Evolutionary conservation across 2,113 vertebrate species (phyloP), one percentile per base, ranked within the genome.

Genomic region (Burhinus bistriatus): DNA sequence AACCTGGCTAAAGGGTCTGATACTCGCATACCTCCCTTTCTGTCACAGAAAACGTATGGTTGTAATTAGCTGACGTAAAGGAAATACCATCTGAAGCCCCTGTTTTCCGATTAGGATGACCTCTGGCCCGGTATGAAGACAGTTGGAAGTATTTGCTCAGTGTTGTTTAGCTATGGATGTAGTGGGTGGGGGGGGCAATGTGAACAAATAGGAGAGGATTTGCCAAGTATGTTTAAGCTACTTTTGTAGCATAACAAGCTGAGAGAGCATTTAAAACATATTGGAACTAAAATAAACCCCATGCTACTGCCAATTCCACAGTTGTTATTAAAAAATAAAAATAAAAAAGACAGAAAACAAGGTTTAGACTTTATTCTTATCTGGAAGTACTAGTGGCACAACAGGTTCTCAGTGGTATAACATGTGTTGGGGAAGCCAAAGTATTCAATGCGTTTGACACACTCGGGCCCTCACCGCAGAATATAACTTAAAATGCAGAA

Each of bases 51-150:
- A 87, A 58, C 97, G 97, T 95, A 96, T 97, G 97, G 95, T 91
- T 96, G 76, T 34, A 97, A 96, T 98, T 98, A 98, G 68, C 65
- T 95, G 96, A 92, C 0, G 5, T 94, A 90, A 95, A 96, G 92
- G 94, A 98, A 98, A 98, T 96, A 86, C 83, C 92, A 96, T 97
- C 58, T 97, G 94, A 98, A 97, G 55, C 92, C 89, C 72, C 89
- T 97, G 42, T 92, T 97, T 98, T 97, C 97, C 73, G 44, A 82
- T 82, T 97, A 83, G 47, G 94, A 87, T 97, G 97, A 97, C 94
- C 95, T 90, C 44, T 96, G 95, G 91, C 81, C 90, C 23, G 0
- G n/a, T 64, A 36, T 49, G 90, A 97, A 97, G 97, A 97, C 75
- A 97, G 77, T 95, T 96, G 83, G 78, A 96, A 92, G 40, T 38